Evolutionary conservation across 2,888 invertebrate genomes (phyloP), one percentile per base, ranked within the genome.

Genomic region (Desoria tigrina): DNA sequence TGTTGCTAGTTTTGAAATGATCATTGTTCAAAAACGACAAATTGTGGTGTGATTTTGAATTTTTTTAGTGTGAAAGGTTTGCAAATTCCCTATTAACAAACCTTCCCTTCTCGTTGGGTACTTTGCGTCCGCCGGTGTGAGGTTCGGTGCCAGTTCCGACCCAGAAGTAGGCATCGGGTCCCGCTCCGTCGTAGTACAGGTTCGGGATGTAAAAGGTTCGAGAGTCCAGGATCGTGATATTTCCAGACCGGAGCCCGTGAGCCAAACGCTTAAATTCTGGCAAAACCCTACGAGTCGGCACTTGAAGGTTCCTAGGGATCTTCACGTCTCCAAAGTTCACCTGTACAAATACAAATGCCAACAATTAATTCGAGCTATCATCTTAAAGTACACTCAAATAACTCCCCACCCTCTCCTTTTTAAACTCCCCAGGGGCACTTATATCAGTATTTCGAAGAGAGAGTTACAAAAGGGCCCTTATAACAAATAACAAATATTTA

Each of bases 141-240:
- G 93, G 92, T 74, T 90, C 89, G 0, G 62, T 57, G 49, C 70
- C 94, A 77, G 88, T 92, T 18, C 94, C 94, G n/a, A 93, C 93
- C 90, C 92, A 93, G 81, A 94, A 94, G 81, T 92, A 94, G 0
- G 94, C 93, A 79, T 94, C 94, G 0, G 93, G 93, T 0, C 92
- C 94, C 1, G 88, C 90, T 32, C 94, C 94, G 77, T 94, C 94
- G 79, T 94, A 94, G 78, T 93, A 92, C 75, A 94, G 82, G 82
- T 94, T 93, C 7, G 94, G 93, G 73, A 94, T 93, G 81, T 90
- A 90, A 81, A 94, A 89, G 0, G 94, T 94, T 81, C 91, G 92
- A 42, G 92, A 92, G 80, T 94, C 94, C 63, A 94, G 81, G 16
- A 94, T 90, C 79, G 90, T 92, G 77, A 94, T 90, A 82, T 93